Evolutionary conservation across 2,888 invertebrate species (phyloP).

Genomic region (Drosophila atripex): DNA sequence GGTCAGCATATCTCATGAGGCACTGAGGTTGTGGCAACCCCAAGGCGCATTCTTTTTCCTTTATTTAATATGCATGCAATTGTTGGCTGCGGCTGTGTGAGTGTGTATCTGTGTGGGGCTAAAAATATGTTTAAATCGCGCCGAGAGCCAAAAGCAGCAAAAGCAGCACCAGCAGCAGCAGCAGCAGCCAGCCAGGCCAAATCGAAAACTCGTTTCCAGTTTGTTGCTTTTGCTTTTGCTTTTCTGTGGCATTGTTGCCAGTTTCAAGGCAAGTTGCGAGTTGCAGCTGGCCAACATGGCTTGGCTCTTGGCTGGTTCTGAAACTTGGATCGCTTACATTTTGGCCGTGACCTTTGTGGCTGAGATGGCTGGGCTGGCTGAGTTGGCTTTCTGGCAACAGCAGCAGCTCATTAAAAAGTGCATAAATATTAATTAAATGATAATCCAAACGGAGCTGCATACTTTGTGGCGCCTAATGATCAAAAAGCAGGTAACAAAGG

Average conservation of each 20-base stretch:
- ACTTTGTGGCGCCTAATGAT: constrained; percentile 67
- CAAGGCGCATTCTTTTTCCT: constrained; percentile 47
- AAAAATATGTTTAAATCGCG: constrained; percentile 79
- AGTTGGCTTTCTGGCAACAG: background rate
- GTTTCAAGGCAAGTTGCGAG: constrained; percentile 60
- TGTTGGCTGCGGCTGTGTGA: constrained; percentile 41
- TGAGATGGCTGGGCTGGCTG: constrained; percentile 35
- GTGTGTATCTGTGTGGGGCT: constrained; percentile 57
- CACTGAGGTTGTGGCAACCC: constrained; percentile 42
- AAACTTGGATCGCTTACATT: constrained; percentile 59
- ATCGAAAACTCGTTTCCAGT: constrained; percentile 56
- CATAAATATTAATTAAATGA: constrained; percentile 78
- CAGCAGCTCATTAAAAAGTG: constrained; percentile 53
- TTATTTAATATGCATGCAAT: constrained; percentile 76
- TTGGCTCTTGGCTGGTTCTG: constrained; percentile 39
- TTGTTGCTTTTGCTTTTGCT: constrained; percentile 26
- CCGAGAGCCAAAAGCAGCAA: constrained; percentile 60
- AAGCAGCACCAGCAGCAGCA: constrained; percentile 15
- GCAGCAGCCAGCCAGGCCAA: constrained; percentile 33
- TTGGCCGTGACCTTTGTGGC: constrained; percentile 75
- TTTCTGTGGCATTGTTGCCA: constrained; percentile 62
- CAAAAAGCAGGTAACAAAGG: constrained; percentile 55
- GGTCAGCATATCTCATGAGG: constrained; percentile 76
- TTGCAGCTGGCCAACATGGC: constrained; percentile 64
- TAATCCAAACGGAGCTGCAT: constrained; percentile 60